Conservation (phyloP, 2,888 invertebrate genomes). For the Eilema griseolum region DNA sequence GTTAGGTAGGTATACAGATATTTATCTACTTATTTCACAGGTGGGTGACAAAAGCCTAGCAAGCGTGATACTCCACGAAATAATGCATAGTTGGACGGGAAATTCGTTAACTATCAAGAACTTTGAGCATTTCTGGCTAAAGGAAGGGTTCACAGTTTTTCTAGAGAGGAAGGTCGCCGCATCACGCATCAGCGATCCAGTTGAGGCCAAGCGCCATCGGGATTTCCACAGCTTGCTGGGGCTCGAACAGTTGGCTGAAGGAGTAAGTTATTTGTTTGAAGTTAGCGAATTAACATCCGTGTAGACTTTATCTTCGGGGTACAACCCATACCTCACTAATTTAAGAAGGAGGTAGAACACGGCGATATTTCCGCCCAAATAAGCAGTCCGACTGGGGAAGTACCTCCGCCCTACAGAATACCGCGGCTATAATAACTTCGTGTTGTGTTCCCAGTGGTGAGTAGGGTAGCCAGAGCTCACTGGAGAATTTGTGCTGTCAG, state of each 20-base stretch:
- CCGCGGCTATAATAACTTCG: no score
- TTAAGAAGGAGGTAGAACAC: no score
- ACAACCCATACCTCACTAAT: no score
- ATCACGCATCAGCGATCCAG: constrained; percentile 87
- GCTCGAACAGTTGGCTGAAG: constrained; percentile 91
- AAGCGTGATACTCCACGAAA: constrained; percentile 97
- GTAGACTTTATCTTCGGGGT: no score
- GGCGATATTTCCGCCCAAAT: no score
- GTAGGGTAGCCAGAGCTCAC: no score
- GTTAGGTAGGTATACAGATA: neutral
- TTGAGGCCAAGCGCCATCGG: constrained; percentile 84
- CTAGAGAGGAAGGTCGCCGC: constrained; percentile 93
- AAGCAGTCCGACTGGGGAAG: no score
- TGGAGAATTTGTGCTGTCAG: no score
- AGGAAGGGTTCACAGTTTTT: constrained; percentile 98
- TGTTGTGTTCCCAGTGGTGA: no score
- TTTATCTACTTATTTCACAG: constrained; percentile 66
- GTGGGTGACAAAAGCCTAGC: constrained; percentile 97
- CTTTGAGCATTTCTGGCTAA: constrained; percentile 98
- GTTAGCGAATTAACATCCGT: neutral
- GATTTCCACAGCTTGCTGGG: constrained; percentile 94
- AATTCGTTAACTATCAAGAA: constrained; percentile 97
- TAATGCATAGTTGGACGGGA: constrained; percentile 98
- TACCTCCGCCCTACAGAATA: no score
- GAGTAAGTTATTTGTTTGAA: constrained; percentile 83